Conservation (phyloP, 2,113 vertebrate genomes). For the Gallinago media region DNA sequence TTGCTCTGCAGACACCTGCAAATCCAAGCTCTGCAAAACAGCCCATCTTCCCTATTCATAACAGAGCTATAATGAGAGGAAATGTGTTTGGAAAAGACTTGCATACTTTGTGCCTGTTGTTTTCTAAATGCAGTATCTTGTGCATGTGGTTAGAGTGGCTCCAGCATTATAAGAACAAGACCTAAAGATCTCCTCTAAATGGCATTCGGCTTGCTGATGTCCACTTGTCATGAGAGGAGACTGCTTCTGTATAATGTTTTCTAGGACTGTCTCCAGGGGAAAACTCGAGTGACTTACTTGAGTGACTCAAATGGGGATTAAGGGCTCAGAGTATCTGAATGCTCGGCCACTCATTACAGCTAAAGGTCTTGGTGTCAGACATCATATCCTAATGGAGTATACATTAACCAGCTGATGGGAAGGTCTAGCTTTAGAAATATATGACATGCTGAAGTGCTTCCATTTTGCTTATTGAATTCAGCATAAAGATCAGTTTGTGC, state of each 20-base stretch:
- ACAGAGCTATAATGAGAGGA: background rate
- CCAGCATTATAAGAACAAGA: background rate
- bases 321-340: background rate
- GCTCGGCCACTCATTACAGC: background rate
- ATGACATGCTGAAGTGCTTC: constrained; percentile 4
- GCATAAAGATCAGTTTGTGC: background rate
- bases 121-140: background rate
- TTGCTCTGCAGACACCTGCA: background rate
- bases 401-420: background rate
- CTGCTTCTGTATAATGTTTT: background rate
- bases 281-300: background rate
- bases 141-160: background rate
- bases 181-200: background rate
- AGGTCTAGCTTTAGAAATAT: constrained; percentile 14
- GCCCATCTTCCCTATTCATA: background rate
- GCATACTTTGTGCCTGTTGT: background rate
- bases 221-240: background rate
- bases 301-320: background rate
- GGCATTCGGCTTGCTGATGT: background rate
- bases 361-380: background rate
- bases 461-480: background rate
- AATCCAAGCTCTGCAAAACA: background rate
- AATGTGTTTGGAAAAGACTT: background rate
- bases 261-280: background rate
- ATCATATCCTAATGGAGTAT: background rate